Percentiles rank a stretch among this genome's conserved stretches.
Evolutionary conservation across 2,888 invertebrate species (phyloP).

Genomic region (Noctuana brunneofusca): DNA sequence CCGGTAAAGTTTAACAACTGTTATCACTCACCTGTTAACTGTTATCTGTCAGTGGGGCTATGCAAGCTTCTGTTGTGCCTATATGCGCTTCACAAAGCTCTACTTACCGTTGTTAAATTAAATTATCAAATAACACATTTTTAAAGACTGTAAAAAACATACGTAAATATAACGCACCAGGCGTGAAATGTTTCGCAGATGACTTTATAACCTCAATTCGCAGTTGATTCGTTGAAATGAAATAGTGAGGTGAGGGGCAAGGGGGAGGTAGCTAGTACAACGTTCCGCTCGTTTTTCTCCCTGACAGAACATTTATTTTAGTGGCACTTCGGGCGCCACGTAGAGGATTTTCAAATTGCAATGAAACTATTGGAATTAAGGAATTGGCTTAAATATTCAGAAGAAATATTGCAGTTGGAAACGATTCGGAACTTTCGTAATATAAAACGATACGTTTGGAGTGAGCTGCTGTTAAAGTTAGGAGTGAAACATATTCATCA

Average conservation of each 20-base stretch:
- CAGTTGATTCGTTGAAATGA: slow-evolving; percentile 57
- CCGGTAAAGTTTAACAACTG: too few relatives aligned
- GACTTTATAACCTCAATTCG: slow-evolving; percentile 47
- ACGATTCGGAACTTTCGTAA: slow-evolving; percentile 24
- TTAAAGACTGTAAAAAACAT: neutral
- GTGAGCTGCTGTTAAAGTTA: slow-evolving; percentile 1
- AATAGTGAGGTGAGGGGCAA: slow-evolving; percentile 46
- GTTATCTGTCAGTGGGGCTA: too few relatives aligned
- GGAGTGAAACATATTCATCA: neutral
- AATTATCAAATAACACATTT: too few relatives aligned
- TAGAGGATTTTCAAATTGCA: slow-evolving; percentile 73
- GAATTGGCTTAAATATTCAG: slow-evolving; percentile 34
- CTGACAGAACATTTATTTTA: slow-evolving; percentile 81
- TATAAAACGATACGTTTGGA: slow-evolving; percentile 22
- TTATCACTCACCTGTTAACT: too few relatives aligned
- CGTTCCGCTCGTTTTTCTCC: slow-evolving; percentile 77
- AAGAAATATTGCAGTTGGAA: slow-evolving; percentile 32
- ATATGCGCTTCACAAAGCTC: too few relatives aligned
- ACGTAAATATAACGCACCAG: neutral
- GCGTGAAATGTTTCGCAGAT: slow-evolving; percentile 27
- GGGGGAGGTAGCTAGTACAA: slow-evolving; percentile 48
- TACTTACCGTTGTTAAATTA: too few relatives aligned
- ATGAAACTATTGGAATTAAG: slow-evolving; percentile 55
- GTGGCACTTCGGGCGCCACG: slow-evolving; percentile 70
- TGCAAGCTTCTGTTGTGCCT: too few relatives aligned